Base-by-base conservation (phyloP, 2,797 vertebrate genomes). In the Takifugu ocellatus region DNA sequence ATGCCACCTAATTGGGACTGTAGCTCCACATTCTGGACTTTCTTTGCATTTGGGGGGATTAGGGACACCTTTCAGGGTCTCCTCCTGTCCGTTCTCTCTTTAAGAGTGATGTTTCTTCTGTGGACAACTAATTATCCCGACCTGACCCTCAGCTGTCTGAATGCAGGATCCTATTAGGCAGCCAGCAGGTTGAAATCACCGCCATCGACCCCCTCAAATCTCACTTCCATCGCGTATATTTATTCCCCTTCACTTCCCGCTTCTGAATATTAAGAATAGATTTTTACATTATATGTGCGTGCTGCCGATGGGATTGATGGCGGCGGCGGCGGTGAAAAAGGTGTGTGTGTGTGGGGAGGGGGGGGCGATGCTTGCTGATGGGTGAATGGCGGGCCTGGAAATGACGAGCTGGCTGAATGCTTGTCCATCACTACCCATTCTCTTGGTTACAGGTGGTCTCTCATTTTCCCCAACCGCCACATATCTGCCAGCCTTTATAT, bases 401-500 rank as follows among this genome's bases (percentile, higher is more conserved):
- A 94, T 95, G 94, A 94, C 90, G 92, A 91, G 92, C 81, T 83
- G 85, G 88, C 91, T 97, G 94, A 97, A 96, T 94, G 95, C 96
- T 95, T 98, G 96, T 98, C 97, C 93, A 96, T 99, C 97, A 98
- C 90, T 87, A 77, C 79, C 93, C 92, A 94, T 95, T 97, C 94
- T 95, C 93, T 83, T 92, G 93, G 91, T 97, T 98, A 98, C 96
- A 99, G 97, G 97, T 99, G 97, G 95, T 94, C 96, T 94, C 96
- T 96, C 94, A 96, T 98, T 97, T 96, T 93, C 95, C 43, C 90
- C 93, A 55, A 86, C 82, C 74, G 72, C 89, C 93, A 92, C 93
- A 94, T 96, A 94, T 92, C 92, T 92, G 92, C 93, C 92, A 92
- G 92, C 93, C 90, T 93, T 92, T 93, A 89, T 93, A 94, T 97